phyloP scores from a whole-genome alignment of 2,888 invertebrate species.

The Odontocolon sp. region DNA sequence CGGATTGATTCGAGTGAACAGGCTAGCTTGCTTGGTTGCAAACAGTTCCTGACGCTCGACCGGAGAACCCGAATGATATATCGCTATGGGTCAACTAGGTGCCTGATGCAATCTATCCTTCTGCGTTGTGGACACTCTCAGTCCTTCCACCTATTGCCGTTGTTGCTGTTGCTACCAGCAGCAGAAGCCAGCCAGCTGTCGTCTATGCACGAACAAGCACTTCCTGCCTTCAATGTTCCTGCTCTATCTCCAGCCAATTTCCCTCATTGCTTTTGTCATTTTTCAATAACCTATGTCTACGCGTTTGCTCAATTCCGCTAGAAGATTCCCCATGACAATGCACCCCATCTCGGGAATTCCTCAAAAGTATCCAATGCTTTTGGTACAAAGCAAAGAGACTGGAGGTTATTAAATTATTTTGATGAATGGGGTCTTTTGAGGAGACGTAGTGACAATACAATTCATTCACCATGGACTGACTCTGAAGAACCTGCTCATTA shows the following conservation, averaged over 20 bases:
- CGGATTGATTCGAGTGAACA: slow-evolving; percentile 43
- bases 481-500: neutral
- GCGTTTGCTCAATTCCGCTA: slow-evolving; percentile 7
- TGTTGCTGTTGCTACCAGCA: slow-evolving; percentile 37
- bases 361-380: neutral
- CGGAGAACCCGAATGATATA: slow-evolving; percentile 56
- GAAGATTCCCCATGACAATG: neutral
- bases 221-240: slow-evolving; percentile 2
- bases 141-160: too few relatives aligned
- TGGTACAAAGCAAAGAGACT: neutral
- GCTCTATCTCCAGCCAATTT: slow-evolving; percentile 3
- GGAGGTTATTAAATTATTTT: neutral
- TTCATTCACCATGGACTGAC: neutral
- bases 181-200: slow-evolving; percentile 49
- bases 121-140: slow-evolving; percentile 53
- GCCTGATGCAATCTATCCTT: slow-evolving; percentile 57
- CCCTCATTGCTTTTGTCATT: slow-evolving; percentile 40
- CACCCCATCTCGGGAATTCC: neutral
- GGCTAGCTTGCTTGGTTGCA: slow-evolving; percentile 28
- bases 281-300: slow-evolving; percentile 33
- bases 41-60: slow-evolving; percentile 47
- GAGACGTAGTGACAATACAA: neutral
- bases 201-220: slow-evolving; percentile 28
- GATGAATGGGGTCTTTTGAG: neutral
- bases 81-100: slow-evolving; percentile 52